phyloP scores from a whole-genome alignment of 2,888 invertebrate genomes.

The Macrosoma leucophasiata region DNA sequence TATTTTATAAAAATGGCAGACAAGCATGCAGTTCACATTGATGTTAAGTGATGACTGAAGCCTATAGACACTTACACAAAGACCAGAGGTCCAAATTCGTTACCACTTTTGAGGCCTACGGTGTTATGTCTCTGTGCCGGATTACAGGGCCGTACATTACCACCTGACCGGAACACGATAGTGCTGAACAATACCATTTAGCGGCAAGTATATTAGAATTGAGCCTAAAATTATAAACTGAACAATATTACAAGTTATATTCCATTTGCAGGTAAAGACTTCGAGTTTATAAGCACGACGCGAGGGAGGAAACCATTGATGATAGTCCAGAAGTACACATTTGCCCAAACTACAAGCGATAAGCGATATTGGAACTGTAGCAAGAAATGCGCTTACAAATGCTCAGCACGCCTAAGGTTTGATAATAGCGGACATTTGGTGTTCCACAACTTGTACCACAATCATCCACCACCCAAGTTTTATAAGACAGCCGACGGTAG shows the following conservation, averaged over 20 bases:
- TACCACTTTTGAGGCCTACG: too few relatives aligned
- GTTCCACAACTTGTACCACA: constrained; percentile 34
- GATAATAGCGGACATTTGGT: constrained; percentile 35
- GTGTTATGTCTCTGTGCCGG: too few relatives aligned
- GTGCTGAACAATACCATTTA: too few relatives aligned
- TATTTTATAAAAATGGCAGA: too few relatives aligned
- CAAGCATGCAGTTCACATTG: too few relatives aligned
- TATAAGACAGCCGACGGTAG: constrained; percentile 25
- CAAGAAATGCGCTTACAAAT: constrained; percentile 36
- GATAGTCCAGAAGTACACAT: constrained; percentile 33
- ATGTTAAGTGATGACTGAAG: too few relatives aligned
- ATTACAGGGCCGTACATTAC: too few relatives aligned
- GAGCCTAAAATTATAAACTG: not conserved
- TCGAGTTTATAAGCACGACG: constrained; percentile 29
- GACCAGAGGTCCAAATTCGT: too few relatives aligned
- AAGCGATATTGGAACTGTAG: constrained; percentile 50
- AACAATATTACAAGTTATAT: not conserved
- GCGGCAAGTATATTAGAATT: too few relatives aligned
- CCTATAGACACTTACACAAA: too few relatives aligned
- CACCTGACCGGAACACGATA: too few relatives aligned
- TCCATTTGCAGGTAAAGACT: constrained; percentile 25
- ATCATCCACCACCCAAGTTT: constrained; percentile 36
- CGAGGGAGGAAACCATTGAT: constrained; percentile 32
- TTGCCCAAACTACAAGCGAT: constrained; percentile 41
- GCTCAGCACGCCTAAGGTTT: constrained; percentile 42